A percentile compares a stretch with the other conserved stretches of the same genome.
phyloP scores from a whole-genome alignment of 2,888 invertebrate species.

The Thecophora atra region DNA sequence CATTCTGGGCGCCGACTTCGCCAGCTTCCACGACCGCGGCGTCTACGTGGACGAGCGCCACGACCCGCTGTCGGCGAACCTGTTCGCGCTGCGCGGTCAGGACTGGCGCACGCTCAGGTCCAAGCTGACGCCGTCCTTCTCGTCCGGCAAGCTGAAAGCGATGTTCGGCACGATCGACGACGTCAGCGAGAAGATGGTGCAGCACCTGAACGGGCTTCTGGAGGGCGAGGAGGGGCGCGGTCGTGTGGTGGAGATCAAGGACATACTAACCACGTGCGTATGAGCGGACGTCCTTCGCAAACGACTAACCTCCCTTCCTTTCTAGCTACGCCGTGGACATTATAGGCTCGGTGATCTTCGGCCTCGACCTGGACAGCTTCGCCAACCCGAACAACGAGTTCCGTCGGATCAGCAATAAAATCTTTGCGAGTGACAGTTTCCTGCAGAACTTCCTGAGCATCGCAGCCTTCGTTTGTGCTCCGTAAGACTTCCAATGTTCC shows the following conservation, averaged over 20 bases:
- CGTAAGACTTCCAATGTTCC: slow-evolving; percentile 42
- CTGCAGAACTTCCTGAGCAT: neutral
- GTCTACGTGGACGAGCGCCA: slow-evolving; percentile 71
- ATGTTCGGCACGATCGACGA: slow-evolving; percentile 72
- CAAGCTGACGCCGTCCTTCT: slow-evolving; percentile 74
- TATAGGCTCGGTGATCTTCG: slow-evolving; percentile 64
- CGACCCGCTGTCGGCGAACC: slow-evolving; percentile 71
- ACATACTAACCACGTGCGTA: slow-evolving; percentile 50
- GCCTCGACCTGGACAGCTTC: slow-evolving; percentile 58
- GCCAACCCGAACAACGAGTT: slow-evolving; percentile 56
- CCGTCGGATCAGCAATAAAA: slow-evolving; percentile 39
- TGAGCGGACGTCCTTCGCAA: neutral
- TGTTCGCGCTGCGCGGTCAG: slow-evolving; percentile 60
- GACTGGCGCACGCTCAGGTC: slow-evolving; percentile 73
- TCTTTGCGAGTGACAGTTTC: slow-evolving; percentile 21
- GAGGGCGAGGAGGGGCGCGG: slow-evolving; percentile 52
- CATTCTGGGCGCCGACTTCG: slow-evolving; percentile 72
- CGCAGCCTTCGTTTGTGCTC: slow-evolving; percentile 40
- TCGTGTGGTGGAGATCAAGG: slow-evolving; percentile 66
- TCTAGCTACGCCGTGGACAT: slow-evolving; percentile 63
- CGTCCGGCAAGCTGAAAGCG: slow-evolving; percentile 73
- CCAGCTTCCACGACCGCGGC: slow-evolving; percentile 74
- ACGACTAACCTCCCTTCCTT: neutral
- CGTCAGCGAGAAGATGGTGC: slow-evolving; percentile 69
- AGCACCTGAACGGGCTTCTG: slow-evolving; percentile 61